Evolutionary conservation across 2,113 vertebrate genomes (phyloP).

Genomic region (Gymnarchus niloticus): DNA sequence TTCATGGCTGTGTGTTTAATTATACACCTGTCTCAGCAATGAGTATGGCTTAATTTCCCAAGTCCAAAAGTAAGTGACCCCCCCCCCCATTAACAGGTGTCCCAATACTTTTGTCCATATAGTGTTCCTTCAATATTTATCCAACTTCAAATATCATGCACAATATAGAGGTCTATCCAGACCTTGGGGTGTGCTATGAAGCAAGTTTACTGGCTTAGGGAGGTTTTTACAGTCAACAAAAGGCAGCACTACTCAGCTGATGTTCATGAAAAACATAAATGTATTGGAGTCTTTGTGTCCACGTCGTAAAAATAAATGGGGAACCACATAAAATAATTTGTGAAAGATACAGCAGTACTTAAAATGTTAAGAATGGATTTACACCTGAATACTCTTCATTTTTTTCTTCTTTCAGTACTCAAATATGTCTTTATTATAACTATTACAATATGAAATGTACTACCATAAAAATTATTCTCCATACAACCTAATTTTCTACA

Average conservation of each 20-base stretch:
- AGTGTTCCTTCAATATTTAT: too few species aligned
- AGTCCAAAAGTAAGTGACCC: too few species aligned
- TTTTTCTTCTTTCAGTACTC: not conserved
- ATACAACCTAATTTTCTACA: not conserved
- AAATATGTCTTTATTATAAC: not conserved
- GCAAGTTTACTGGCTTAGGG: too few species aligned
- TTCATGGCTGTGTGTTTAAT: too few species aligned
- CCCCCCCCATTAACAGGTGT: too few species aligned
- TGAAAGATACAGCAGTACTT: not conserved
- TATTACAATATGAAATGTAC: not conserved
- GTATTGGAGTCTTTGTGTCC: not conserved
- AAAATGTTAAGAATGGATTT: not conserved
- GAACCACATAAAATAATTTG: not conserved
- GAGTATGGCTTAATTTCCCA: too few species aligned
- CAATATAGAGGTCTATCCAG: too few species aligned
- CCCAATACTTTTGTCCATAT: too few species aligned
- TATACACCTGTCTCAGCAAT: too few species aligned
- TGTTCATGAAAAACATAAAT: not conserved
- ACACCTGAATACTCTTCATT: not conserved
- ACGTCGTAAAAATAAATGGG: not conserved
- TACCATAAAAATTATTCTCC: not conserved
- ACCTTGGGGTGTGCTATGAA: too few species aligned
- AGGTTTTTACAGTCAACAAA: not conserved
- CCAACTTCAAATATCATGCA: too few species aligned
- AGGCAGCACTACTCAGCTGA: not conserved